These are phyloP conservation scores for Chromis chromis DNA, from an alignment of 2,797 vertebrate species.

Conservation along the genomic window DNA sequence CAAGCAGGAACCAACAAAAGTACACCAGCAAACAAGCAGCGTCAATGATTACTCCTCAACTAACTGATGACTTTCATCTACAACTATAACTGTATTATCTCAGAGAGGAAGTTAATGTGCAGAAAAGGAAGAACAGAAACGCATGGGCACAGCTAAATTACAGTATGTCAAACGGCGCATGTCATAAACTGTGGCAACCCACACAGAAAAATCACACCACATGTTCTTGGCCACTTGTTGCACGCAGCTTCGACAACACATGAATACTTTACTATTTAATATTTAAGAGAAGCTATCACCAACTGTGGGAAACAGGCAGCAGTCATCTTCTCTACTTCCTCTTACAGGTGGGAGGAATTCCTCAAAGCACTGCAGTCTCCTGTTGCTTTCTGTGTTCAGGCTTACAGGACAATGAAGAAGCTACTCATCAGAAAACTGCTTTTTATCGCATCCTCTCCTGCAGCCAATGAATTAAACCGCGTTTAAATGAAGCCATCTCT, in stretches of 20 bases:
- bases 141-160: background rate
- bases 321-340: background rate
- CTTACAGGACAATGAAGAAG: background rate
- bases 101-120: conserved; percentile 16
- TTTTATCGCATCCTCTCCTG: background rate
- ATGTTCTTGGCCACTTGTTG: background rate
- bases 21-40: too few relatives aligned
- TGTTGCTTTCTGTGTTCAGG: background rate
- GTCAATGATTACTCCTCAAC: too few relatives aligned
- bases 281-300: conserved; percentile 14
- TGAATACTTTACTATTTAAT: too few relatives aligned
- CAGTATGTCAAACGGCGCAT: background rate
- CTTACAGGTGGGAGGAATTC: conserved; percentile 10
- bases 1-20: too few relatives aligned
- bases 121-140: conserved; percentile 34
- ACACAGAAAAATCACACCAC: background rate
- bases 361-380: conserved; percentile 1
- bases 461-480: background rate
- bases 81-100: background rate
- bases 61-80: too few relatives aligned
- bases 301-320: background rate
- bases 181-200: background rate
- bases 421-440: background rate
- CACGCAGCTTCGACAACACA: background rate
- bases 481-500: conserved; percentile 1